These are phyloP conservation scores for Drosophila repleta DNA, from an alignment of 1,140 invertebrate genomes.

Conservation along the genomic window DNA sequence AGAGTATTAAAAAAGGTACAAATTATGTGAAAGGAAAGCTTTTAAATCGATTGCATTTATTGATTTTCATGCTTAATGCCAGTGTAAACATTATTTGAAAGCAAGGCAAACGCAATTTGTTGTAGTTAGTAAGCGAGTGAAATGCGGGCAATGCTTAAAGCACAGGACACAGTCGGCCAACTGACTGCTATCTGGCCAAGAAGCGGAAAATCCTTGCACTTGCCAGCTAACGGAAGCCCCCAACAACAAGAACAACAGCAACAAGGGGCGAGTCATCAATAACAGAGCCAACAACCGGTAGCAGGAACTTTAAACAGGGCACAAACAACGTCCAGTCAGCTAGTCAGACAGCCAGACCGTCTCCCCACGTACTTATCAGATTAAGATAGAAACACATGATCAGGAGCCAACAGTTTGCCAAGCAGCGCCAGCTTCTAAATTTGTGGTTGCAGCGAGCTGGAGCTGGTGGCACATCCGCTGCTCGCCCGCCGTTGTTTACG, in stretches of 20 bases:
- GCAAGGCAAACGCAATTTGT: conserved; percentile 60
- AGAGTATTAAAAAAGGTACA: background rate
- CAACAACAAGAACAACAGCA: conserved; percentile 5
- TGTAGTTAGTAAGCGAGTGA: conserved; percentile 16
- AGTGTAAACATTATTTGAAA: conserved; percentile 44
- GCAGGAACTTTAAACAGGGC: conserved; percentile 59
- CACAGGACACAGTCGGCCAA: conserved; percentile 38
- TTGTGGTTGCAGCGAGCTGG: conserved; percentile 36
- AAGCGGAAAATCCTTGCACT: conserved; percentile 67
- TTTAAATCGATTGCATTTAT: conserved; percentile 62
- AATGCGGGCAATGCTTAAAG: conserved; percentile 55
- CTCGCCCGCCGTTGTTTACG: conserved; percentile 43
- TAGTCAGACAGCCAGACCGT: background rate
- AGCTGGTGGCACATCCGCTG: conserved; percentile 21
- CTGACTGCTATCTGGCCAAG: conserved; percentile 34
- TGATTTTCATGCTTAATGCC: conserved; percentile 40
- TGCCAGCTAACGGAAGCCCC: conserved; percentile 54
- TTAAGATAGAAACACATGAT: conserved; percentile 79
- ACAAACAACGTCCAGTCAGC: conserved; percentile 42
- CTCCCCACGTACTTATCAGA: conserved; percentile 73
- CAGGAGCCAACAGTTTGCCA: conserved; percentile 15
- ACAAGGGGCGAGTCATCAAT: conserved; percentile 63
- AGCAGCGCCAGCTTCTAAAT: conserved; percentile 51
- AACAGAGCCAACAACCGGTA: conserved; percentile 43
- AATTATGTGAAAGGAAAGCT: conserved; percentile 14